Percentiles rank a stretch among this genome's conserved stretches.
These are phyloP conservation scores for Diadumene lineata DNA, from an alignment of 92 coral and sea anemone species.

Conservation along the genomic window DNA sequence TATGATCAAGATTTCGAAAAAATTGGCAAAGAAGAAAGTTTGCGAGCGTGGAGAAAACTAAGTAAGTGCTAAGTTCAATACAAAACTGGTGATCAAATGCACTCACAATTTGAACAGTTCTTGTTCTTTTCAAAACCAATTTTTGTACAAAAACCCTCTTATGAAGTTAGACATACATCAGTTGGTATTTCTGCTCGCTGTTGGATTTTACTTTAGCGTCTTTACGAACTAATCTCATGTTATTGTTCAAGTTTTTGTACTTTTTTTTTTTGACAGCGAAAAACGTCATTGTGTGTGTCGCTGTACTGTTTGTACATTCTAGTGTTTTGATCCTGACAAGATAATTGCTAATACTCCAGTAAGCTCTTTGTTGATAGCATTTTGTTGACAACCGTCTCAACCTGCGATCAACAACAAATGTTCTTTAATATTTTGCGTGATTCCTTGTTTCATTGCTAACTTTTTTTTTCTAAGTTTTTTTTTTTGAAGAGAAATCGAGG, in stretches of 20 bases:
- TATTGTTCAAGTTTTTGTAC: too few species aligned
- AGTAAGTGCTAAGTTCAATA: constrained; percentile 47
- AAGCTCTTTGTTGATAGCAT: neutral
- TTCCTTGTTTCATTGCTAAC: too few species aligned
- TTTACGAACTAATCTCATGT: neutral
- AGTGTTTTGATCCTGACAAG: neutral
- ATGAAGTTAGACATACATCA: too few species aligned
- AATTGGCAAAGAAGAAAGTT: constrained; percentile 71
- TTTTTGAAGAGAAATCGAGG: too few species aligned
- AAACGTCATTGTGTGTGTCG: neutral
- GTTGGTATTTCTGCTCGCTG: neutral
- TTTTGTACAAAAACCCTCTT: too few species aligned
- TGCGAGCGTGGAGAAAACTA: constrained; percentile 73
- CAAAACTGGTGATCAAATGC: too few species aligned
- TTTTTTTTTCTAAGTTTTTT: too few species aligned
- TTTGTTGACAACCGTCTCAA: neutral
- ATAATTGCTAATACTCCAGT: neutral
- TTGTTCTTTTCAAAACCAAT: too few species aligned
- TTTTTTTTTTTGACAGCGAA: neutral
- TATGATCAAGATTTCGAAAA: constrained; percentile 84
- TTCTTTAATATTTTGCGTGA: too few species aligned
- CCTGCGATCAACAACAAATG: too few species aligned
- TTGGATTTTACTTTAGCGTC: neutral
- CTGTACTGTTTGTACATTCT: too few species aligned
- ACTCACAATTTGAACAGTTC: too few species aligned